Conservation (phyloP, 2,888 invertebrate genomes). For the Cyaniris semiargus region DNA sequence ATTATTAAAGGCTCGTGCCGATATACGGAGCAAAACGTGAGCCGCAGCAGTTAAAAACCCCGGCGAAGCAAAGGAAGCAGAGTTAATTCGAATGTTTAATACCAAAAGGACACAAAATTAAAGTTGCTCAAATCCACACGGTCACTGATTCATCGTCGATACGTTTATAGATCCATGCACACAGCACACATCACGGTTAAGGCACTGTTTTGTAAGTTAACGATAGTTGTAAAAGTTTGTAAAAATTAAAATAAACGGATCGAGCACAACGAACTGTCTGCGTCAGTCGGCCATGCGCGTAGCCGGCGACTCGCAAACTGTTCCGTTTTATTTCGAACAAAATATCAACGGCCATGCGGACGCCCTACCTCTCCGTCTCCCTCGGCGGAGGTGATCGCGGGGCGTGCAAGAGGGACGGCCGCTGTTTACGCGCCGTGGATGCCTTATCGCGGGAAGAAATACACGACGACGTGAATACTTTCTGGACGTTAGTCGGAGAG, state of each 20-base stretch:
- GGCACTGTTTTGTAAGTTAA: conserved; percentile 65
- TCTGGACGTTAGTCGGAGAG: conserved; percentile 68
- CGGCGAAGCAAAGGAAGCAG: conserved; percentile 53
- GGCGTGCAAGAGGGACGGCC: conserved; percentile 59
- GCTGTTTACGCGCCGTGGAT: conserved; percentile 55
- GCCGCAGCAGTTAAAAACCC: conserved; percentile 64
- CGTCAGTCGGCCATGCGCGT: conserved; percentile 69
- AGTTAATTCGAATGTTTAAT: conserved; percentile 61
- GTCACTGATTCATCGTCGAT: conserved; percentile 58
- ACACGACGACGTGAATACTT: conserved; percentile 73
- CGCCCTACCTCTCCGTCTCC: conserved; percentile 72
- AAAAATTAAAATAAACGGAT: conserved; percentile 63
- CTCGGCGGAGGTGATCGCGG: conserved; percentile 56
- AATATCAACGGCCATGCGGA: conserved; percentile 73
- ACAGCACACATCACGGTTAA: conserved; percentile 75
- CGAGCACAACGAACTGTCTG: conserved; percentile 70
- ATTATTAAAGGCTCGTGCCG: conserved; percentile 80
- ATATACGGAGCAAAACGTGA: conserved; percentile 70
- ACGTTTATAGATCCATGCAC: conserved; percentile 66
- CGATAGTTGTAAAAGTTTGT: conserved; percentile 58
- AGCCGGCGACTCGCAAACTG: conserved; percentile 80
- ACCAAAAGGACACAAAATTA: conserved; percentile 74
- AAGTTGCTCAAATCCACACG: conserved; percentile 63
- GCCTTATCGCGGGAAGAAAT: conserved; percentile 76
- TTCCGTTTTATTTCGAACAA: conserved; percentile 69